Evolutionary conservation across 2,113 vertebrate species (phyloP).

Genomic region (Prunella himalayana): DNA sequence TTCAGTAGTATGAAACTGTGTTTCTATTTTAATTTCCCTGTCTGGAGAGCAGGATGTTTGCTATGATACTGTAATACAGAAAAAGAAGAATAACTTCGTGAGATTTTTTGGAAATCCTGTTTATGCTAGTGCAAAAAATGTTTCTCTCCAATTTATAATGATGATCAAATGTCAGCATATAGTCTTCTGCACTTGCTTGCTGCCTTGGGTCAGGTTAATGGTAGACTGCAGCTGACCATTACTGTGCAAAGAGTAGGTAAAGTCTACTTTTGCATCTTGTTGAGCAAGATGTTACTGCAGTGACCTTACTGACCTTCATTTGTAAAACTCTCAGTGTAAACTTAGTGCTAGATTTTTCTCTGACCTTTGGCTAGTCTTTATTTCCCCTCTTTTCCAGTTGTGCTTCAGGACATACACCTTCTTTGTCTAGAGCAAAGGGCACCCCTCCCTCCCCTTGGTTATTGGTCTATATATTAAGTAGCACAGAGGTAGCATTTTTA

Average conservation of each 20-base stretch:
- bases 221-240: neutral
- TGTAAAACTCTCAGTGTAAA: neutral
- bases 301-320: neutral
- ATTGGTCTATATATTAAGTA: neutral
- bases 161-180: neutral
- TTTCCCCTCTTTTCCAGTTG: neutral
- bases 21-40: conserved; percentile 6
- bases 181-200: neutral
- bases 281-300: neutral
- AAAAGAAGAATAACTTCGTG: neutral
- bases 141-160: neutral
- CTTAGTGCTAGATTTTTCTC: neutral
- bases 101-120: neutral
- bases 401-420: neutral
- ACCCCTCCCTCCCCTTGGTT: neutral
- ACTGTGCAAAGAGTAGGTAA: neutral
- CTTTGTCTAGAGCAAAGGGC: neutral
- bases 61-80: neutral
- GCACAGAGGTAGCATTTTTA: neutral
- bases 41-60: neutral
- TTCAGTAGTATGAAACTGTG: neutral
- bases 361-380: neutral
- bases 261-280: too few species aligned
- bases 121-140: neutral
- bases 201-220: neutral